Percentiles rank a stretch among this genome's conserved stretches.
These are phyloP conservation scores for Chaenocephalus aceratus DNA, from an alignment of 2,113 vertebrate genomes.

Conservation along the genomic window DNA sequence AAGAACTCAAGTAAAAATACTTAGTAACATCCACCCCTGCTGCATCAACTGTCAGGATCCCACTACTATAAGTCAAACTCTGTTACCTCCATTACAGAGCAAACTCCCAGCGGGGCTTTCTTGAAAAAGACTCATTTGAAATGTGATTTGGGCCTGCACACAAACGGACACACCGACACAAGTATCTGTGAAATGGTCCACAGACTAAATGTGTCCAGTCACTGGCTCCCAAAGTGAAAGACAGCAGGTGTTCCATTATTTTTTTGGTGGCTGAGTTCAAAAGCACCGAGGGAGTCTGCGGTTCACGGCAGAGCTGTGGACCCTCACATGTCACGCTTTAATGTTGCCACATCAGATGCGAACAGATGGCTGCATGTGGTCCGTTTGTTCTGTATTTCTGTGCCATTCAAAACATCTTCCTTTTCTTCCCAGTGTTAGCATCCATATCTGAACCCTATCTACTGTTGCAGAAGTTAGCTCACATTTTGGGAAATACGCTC, in stretches of 20 bases:
- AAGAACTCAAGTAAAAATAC: no score
- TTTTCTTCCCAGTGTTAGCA: neutral
- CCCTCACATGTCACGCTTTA: slow-evolving; percentile 43
- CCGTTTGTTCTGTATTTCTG: slow-evolving; percentile 29
- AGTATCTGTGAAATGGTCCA: slow-evolving; percentile 21
- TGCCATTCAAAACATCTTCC: slow-evolving; percentile 3
- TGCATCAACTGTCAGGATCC: neutral
- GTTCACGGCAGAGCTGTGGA: slow-evolving; percentile 19
- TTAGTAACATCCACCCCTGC: neutral
- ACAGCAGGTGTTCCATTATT: slow-evolving; percentile 61
- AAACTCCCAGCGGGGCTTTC: slow-evolving; percentile 25
- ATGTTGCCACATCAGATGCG: slow-evolving; percentile 55
- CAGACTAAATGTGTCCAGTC: slow-evolving; percentile 36
- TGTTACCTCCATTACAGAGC: slow-evolving; percentile 51
- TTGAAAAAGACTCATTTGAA: slow-evolving; percentile 31
- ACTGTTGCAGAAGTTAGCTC: neutral
- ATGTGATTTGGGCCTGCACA: slow-evolving; percentile 34
- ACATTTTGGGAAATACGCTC: neutral
- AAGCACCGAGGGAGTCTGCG: slow-evolving; percentile 22
- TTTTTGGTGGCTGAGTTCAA: slow-evolving; percentile 45
- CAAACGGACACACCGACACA: slow-evolving; percentile 11
- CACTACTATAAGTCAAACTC: slow-evolving; percentile 7
- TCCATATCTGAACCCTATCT: neutral
- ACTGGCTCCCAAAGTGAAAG: slow-evolving; percentile 27
- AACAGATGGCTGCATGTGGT: slow-evolving; percentile 43